Conservation (phyloP, 2,888 invertebrate species). For the Microplitis manilae region DNA sequence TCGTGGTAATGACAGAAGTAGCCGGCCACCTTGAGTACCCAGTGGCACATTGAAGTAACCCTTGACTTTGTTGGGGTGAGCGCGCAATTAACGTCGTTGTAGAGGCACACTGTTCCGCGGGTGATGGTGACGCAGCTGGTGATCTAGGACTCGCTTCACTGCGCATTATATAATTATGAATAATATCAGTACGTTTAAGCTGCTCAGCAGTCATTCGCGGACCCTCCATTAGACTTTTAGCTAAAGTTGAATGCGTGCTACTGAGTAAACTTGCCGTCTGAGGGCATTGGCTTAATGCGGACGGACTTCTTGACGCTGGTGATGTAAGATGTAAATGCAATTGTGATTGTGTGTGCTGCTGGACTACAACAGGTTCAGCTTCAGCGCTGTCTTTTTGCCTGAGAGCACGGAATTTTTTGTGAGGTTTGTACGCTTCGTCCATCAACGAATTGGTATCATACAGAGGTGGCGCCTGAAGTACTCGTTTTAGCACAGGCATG, state of each 20-base stretch:
- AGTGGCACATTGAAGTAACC: slow-evolving; percentile 65
- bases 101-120: slow-evolving; percentile 74
- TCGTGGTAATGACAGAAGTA: slow-evolving; percentile 79
- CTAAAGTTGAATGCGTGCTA: slow-evolving; percentile 90
- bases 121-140: slow-evolving; percentile 68
- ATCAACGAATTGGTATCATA: slow-evolving; percentile 92
- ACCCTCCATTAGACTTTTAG: slow-evolving; percentile 93
- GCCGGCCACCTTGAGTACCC: slow-evolving; percentile 67
- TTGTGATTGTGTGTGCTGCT: slow-evolving; percentile 71
- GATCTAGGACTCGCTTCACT: slow-evolving; percentile 75
- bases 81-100: slow-evolving; percentile 70
- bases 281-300: slow-evolving; percentile 69
- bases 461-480: slow-evolving; percentile 91
- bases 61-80: slow-evolving; percentile 65
- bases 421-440: slow-evolving; percentile 96
- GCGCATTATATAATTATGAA: slow-evolving; percentile 93
- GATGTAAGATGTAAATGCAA: slow-evolving; percentile 73
- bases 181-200: slow-evolving; percentile 91
- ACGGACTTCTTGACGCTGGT: slow-evolving; percentile 72
- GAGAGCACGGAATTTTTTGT: slow-evolving; percentile 93
- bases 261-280: slow-evolving; percentile 79
- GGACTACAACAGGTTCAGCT: slow-evolving; percentile 78
- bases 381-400: slow-evolving; percentile 86
- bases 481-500: slow-evolving; percentile 94
- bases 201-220: slow-evolving; percentile 95